A percentile compares a stretch with the other conserved stretches of the same genome.
Evolutionary conservation across 2,888 invertebrate genomes (phyloP).

Genomic region (Plagodis pulveraria): DNA sequence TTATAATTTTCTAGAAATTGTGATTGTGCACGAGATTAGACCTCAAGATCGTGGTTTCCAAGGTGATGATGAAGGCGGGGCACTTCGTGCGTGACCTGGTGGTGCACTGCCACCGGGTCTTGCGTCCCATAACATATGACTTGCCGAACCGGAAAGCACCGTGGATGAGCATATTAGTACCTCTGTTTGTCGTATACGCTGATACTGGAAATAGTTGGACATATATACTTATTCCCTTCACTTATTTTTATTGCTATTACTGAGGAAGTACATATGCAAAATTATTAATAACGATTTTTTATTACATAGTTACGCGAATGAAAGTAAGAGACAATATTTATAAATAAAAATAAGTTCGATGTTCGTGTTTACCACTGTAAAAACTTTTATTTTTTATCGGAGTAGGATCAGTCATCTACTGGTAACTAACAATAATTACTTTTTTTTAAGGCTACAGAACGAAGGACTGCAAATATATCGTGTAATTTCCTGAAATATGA

Average conservation of each 20-base stretch:
- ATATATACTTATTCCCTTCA: neutral
- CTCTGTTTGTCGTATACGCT: slow-evolving; percentile 39
- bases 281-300: too few relatives aligned
- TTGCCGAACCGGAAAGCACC: slow-evolving; percentile 46
- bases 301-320: too few relatives aligned
- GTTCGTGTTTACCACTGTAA: too few relatives aligned
- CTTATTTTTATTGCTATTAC: neutral
- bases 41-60: slow-evolving; percentile 36
- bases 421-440: too few relatives aligned
- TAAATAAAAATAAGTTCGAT: too few relatives aligned
- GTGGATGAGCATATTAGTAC: slow-evolving; percentile 42
- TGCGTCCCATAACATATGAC: slow-evolving; percentile 36
- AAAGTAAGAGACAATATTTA: too few relatives aligned
- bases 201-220: slow-evolving; percentile 37
- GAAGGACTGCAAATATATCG: too few relatives aligned
- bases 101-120: slow-evolving; percentile 50
- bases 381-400: too few relatives aligned
- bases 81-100: slow-evolving; percentile 43
- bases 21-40: slow-evolving; percentile 42
- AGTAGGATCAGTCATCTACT: too few relatives aligned
- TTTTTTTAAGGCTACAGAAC: too few relatives aligned
- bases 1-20: slow-evolving; percentile 1
- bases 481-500: too few relatives aligned
- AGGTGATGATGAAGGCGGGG: slow-evolving; percentile 47
- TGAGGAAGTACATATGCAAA: too few relatives aligned